phyloP scores from a whole-genome alignment of 2,888 invertebrate species.

The Sesia apiformis region DNA sequence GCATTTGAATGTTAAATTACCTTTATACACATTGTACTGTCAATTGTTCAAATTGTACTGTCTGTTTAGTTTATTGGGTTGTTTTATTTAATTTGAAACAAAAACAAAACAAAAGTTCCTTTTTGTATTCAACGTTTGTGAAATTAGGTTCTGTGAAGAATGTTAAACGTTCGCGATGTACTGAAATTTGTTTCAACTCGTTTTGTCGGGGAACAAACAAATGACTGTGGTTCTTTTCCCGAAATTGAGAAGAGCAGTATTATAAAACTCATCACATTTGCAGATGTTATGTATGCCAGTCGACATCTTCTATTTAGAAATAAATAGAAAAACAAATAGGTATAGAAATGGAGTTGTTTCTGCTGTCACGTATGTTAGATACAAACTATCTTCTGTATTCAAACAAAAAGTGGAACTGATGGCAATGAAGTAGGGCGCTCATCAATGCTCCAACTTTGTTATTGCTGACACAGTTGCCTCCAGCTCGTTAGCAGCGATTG shows the following conservation, averaged over 20 bases:
- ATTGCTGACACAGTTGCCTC: neutral
- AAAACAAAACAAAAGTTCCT: slow-evolving; percentile 1
- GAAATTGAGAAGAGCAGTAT: slow-evolving; percentile 35
- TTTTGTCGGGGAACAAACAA: slow-evolving; percentile 37
- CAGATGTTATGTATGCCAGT: slow-evolving; percentile 10
- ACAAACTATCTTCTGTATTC: no score
- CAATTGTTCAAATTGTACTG: neutral
- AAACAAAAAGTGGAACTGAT: neutral
- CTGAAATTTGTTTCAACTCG: slow-evolving; percentile 47
- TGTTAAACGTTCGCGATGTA: slow-evolving; percentile 40
- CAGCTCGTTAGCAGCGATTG: slow-evolving; percentile 2
- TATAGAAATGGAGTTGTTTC: no score
- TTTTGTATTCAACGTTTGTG: slow-evolving; percentile 7
- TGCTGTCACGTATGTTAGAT: no score
- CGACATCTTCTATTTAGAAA: slow-evolving; percentile 12
- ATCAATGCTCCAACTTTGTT: slow-evolving; percentile 1
- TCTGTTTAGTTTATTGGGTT: neutral
- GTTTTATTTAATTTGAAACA: slow-evolving; percentile 4
- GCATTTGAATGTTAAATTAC: no score
- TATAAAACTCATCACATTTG: neutral
- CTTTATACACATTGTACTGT: no score
- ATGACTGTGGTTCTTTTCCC: slow-evolving; percentile 51
- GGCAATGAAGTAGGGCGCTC: slow-evolving; percentile 10
- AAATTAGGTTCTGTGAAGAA: slow-evolving; percentile 33
- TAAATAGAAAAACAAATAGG: neutral